A percentile compares a stretch with the other conserved stretches of the same genome.
These are phyloP conservation scores for Brachystomella parvula DNA, from an alignment of 1,140 invertebrate genomes.

Conservation along the genomic window DNA sequence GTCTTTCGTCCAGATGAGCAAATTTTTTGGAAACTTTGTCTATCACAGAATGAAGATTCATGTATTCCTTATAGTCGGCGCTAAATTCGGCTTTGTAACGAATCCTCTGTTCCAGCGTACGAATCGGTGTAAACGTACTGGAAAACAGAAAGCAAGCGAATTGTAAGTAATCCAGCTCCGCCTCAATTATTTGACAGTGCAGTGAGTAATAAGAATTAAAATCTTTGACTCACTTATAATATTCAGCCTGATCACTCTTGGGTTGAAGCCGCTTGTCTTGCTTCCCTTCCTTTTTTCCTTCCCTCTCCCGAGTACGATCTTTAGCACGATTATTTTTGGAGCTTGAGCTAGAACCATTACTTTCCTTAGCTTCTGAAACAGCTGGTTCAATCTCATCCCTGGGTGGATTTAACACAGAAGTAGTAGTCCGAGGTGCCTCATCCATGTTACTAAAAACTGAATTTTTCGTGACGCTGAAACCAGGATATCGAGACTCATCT, in stretches of 20 bases:
- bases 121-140: constrained; percentile 72
- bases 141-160: constrained; percentile 24
- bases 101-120: constrained; percentile 61
- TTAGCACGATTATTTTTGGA: not conserved
- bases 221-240: not conserved
- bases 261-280: not conserved
- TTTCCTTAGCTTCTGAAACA: not conserved
- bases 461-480: not conserved
- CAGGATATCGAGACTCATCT: not conserved
- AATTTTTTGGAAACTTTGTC: constrained; percentile 68
- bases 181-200: not conserved
- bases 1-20: constrained; percentile 58
- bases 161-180: not conserved
- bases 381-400: not conserved
- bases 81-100: constrained; percentile 83
- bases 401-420: not conserved
- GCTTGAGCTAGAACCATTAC: not conserved
- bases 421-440: not conserved
- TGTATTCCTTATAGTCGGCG: constrained; percentile 73
- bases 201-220: not conserved
- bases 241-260: not conserved
- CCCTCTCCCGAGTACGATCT: not conserved
- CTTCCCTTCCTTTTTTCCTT: not conserved
- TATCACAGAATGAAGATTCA: constrained; percentile 62
- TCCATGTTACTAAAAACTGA: not conserved